These are phyloP conservation scores for Charanyca ferruginea DNA, from an alignment of 2,888 invertebrate genomes.

Conservation along the genomic window DNA sequence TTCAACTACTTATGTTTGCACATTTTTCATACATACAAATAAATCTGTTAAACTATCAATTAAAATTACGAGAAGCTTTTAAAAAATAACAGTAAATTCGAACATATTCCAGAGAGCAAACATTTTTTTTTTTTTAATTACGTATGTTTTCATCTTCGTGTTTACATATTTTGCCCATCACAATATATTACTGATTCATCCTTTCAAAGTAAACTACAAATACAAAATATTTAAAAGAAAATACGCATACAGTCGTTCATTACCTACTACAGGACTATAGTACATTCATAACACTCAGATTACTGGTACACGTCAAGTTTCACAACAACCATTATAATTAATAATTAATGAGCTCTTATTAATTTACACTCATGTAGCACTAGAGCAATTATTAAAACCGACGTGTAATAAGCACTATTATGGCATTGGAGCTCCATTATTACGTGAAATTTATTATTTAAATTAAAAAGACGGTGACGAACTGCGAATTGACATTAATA, in stretches of 20 bases:
- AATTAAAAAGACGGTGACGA: constrained; percentile 8
- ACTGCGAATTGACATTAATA: constrained; percentile 6
- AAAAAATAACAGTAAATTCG: too few relatives aligned
- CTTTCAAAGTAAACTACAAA: too few relatives aligned
- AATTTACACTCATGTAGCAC: constrained; percentile 41
- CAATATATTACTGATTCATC: too few relatives aligned
- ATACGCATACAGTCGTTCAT: neutral
- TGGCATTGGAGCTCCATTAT: constrained; percentile 27
- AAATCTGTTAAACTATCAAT: too few relatives aligned
- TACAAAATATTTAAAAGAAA: too few relatives aligned
- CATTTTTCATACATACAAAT: too few relatives aligned
- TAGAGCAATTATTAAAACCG: constrained; percentile 42
- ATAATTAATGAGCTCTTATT: constrained; percentile 43
- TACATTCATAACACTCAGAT: constrained; percentile 1
- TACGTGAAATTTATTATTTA: constrained; percentile 36
- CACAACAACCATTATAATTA: constrained; percentile 36
- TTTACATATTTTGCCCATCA: too few relatives aligned
- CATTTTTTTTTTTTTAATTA: too few relatives aligned
- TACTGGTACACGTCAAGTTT: constrained; percentile 9
- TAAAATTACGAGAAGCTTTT: too few relatives aligned
- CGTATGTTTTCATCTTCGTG: too few relatives aligned
- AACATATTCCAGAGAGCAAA: too few relatives aligned
- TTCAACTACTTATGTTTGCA: too few relatives aligned
- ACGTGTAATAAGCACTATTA: constrained; percentile 40
- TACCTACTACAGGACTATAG: neutral